These are phyloP conservation scores for Austrofundulus limnaeus DNA, from an alignment of 2,113 vertebrate genomes.

Conservation along the genomic window DNA sequence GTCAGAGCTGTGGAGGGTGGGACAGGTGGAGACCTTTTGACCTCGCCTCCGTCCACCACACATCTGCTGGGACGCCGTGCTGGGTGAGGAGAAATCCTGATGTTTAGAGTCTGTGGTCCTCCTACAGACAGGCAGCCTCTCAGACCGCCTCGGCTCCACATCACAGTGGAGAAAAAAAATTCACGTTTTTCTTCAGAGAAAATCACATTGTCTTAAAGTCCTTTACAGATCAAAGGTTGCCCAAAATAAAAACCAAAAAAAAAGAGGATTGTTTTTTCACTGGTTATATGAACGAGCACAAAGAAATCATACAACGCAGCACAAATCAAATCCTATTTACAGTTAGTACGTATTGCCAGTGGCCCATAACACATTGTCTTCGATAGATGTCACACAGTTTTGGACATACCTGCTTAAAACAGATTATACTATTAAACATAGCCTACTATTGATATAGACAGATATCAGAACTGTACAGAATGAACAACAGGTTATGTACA, in stretches of 20 bases:
- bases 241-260: not conserved
- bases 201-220: constrained; percentile 54
- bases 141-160: constrained; percentile 54
- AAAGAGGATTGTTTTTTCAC: constrained; percentile 70
- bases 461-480: constrained; percentile 76
- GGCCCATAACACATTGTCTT: constrained; percentile 74
- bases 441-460: constrained; percentile 77
- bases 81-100: constrained; percentile 40
- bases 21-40: constrained; percentile 47
- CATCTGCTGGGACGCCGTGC: constrained; percentile 38
- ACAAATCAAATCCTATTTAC: constrained; percentile 79
- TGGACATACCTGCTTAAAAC: constrained; percentile 75
- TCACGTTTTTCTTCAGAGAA: constrained; percentile 47
- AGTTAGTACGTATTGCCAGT: constrained; percentile 75
- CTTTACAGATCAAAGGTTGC: constrained; percentile 57
- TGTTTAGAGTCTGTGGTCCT: constrained; percentile 54
- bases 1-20: constrained; percentile 29
- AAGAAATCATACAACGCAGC: constrained; percentile 67
- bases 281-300: constrained; percentile 72
- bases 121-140: constrained; percentile 45
- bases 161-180: constrained; percentile 62
- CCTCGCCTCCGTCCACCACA: constrained; percentile 38
- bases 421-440: constrained; percentile 76
- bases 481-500: constrained; percentile 71
- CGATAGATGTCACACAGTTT: constrained; percentile 73